phyloP scores from a whole-genome alignment of 2,797 vertebrate genomes.

The Muraenolepis orangiensis region DNA sequence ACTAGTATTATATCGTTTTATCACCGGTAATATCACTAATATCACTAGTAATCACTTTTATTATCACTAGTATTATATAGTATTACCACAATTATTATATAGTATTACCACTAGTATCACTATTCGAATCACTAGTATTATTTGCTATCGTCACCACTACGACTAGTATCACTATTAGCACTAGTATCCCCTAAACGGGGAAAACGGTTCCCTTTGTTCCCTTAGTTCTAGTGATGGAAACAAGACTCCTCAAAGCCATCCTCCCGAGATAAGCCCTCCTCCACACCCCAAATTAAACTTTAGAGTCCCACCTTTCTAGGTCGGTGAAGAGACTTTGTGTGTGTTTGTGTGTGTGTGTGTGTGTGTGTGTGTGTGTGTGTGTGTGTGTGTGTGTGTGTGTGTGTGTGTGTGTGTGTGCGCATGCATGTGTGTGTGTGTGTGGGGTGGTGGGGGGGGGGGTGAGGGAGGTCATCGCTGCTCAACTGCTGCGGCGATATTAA shows the following conservation, averaged over 20 bases:
- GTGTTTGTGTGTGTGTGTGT: background rate
- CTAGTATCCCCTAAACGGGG: too few relatives aligned
- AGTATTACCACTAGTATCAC: too few relatives aligned
- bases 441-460: conserved; percentile 48
- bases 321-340: background rate
- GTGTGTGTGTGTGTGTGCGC: background rate
- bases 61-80: too few relatives aligned
- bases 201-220: background rate
- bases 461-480: conserved; percentile 31
- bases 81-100: too few relatives aligned
- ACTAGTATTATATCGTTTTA: too few relatives aligned
- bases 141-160: too few relatives aligned
- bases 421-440: too few relatives aligned
- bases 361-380: background rate
- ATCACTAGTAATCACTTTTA: too few relatives aligned
- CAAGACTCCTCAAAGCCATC: conserved; percentile 56
- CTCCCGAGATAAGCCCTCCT: conserved; percentile 48
- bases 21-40: too few relatives aligned
- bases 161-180: too few relatives aligned
- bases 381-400: background rate
- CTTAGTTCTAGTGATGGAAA: background rate
- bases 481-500: conserved; percentile 74
- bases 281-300: conserved; percentile 40
- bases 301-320: conserved; percentile 53
- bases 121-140: too few relatives aligned